Conservation (phyloP, 2,113 vertebrate genomes). For the Anguilla japonica region DNA sequence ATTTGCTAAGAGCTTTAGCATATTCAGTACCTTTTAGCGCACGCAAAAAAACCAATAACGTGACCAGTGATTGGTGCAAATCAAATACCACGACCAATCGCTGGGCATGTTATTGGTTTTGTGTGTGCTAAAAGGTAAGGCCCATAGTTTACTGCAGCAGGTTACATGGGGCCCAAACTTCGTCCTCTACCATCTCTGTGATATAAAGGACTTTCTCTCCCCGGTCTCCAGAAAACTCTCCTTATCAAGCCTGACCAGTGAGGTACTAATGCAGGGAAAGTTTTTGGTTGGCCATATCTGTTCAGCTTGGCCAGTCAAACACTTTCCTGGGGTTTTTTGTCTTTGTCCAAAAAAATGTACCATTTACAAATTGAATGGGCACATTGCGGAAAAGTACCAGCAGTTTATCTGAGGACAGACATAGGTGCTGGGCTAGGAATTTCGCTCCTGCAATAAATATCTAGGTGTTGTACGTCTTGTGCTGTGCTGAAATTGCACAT, state of each 20-base stretch:
- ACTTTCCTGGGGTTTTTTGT: not conserved
- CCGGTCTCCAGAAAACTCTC: not conserved
- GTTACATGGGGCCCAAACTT: not conserved
- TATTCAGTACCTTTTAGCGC: too few species aligned
- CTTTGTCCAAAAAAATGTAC: not conserved
- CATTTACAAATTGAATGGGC: not conserved
- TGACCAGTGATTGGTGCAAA: too few species aligned
- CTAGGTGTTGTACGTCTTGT: not conserved
- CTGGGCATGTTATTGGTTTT: too few species aligned
- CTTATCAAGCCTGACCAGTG: too few species aligned
- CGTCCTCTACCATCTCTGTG: not conserved
- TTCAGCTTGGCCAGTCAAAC: not conserved
- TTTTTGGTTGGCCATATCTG: too few species aligned
- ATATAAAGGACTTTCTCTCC: not conserved
- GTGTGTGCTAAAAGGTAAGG: too few species aligned
- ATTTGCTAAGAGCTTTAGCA: too few species aligned
- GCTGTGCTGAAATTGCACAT: not conserved
- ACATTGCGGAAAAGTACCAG: not conserved
- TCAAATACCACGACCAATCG: too few species aligned
- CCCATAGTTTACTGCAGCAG: too few species aligned
- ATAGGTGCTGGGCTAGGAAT: not conserved
- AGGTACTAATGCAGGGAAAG: too few species aligned
- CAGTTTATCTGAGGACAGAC: not conserved
- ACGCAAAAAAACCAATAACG: too few species aligned
- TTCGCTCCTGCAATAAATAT: not conserved